Percentiles rank a stretch among this genome's conserved stretches.
phyloP scores from a whole-genome alignment of 2,888 invertebrate genomes.

The Mycalesis mineus region DNA sequence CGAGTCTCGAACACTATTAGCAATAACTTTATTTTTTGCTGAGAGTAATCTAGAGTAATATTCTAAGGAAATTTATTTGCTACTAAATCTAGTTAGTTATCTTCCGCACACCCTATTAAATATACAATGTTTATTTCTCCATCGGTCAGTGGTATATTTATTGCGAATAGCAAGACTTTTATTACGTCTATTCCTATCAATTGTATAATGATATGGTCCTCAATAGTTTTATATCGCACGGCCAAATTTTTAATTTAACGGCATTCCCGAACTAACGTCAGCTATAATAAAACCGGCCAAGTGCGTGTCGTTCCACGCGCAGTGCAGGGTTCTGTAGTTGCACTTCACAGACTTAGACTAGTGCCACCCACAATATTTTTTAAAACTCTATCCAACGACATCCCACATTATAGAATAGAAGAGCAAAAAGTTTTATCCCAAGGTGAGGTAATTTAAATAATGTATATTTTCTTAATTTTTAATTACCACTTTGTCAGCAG shows the following conservation, averaged over 20 bases:
- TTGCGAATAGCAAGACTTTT: conserved; percentile 58
- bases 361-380: too few species aligned
- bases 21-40: conserved; percentile 19
- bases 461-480: too few species aligned
- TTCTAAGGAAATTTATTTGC: conserved; percentile 30
- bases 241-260: conserved; percentile 47
- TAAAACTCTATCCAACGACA: too few species aligned
- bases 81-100: conserved; percentile 29
- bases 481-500: too few species aligned
- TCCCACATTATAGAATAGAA: too few species aligned
- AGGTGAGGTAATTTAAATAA: too few species aligned
- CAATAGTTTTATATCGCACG: conserved; percentile 48
- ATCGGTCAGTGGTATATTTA: conserved; percentile 45
- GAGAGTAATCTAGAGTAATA: conserved; percentile 28
- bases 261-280: conserved; percentile 57
- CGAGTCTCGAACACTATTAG: conserved; percentile 5
- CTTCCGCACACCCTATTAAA: conserved; percentile 29
- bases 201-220: conserved; percentile 28
- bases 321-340: too few species aligned
- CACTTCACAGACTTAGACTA: too few species aligned
- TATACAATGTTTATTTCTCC: conserved; percentile 31
- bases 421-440: too few species aligned
- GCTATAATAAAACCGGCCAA: conserved; percentile 42
- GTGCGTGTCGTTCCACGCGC: too few species aligned
- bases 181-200: conserved; percentile 33